Conservation (phyloP, 92 coral and sea anemone species). For the Pocillopora grandis region DNA sequence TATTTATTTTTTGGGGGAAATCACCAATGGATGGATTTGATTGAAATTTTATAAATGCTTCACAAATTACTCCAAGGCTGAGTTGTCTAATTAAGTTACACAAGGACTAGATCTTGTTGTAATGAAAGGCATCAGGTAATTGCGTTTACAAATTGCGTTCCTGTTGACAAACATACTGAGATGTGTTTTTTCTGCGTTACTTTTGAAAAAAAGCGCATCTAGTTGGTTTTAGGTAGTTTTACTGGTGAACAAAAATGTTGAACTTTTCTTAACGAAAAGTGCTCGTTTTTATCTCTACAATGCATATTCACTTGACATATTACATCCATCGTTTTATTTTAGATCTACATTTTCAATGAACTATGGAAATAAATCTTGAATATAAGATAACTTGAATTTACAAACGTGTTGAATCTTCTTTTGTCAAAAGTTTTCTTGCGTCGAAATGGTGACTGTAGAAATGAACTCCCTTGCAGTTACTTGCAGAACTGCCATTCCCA, state of each 20-base stretch:
- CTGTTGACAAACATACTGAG: no score
- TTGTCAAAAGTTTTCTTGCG: not conserved
- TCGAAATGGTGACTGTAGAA: not conserved
- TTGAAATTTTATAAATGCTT: not conserved
- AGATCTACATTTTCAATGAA: not conserved
- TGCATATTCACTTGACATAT: not conserved
- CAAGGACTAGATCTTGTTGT: no score
- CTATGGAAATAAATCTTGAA: not conserved
- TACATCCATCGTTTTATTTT: not conserved
- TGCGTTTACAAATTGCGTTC: no score
- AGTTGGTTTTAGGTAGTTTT: no score
- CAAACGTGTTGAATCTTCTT: not conserved
- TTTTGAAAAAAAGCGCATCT: no score
- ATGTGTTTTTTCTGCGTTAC: no score
- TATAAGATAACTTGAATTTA: conserved; percentile 5
- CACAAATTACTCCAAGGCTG: not conserved
- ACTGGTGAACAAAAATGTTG: not conserved
- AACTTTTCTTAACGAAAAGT: not conserved
- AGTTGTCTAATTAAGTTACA: no score
- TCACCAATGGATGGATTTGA: not conserved
- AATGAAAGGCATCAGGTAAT: no score
- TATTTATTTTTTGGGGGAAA: conserved; percentile 19
- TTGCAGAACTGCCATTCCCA: no score
- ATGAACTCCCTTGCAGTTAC: no score
- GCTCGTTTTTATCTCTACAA: not conserved